Evolutionary conservation across 2,797 vertebrate species (phyloP).

Genomic region (Graptemys geographica): DNA sequence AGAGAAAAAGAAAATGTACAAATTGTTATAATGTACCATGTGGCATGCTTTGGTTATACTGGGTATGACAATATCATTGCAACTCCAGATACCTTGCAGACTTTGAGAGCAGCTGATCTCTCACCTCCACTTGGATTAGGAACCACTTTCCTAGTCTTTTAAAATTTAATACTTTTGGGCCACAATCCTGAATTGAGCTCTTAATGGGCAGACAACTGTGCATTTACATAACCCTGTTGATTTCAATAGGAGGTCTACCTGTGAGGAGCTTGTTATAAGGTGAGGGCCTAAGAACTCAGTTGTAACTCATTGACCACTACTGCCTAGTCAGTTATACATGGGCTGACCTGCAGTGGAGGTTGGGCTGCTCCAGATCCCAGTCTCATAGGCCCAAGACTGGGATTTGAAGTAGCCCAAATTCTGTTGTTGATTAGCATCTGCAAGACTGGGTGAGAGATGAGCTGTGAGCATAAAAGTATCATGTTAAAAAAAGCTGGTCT

Average conservation of each 20-base stretch:
- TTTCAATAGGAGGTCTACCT: accelerated
- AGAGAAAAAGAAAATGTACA: background rate
- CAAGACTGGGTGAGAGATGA: accelerated
- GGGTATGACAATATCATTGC: background rate
- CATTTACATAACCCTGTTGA: accelerated
- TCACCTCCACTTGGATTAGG: background rate
- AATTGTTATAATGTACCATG: accelerated
- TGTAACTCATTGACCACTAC: background rate
- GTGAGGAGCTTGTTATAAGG: background rate
- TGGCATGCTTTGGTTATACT: background rate
- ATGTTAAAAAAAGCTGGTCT: background rate
- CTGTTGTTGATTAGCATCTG: background rate
- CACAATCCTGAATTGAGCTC: accelerated
- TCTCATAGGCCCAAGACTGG: background rate
- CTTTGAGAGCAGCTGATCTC: background rate
- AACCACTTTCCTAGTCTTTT: background rate
- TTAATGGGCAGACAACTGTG: background rate
- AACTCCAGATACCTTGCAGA: background rate
- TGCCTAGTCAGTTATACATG: accelerated
- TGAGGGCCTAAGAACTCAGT: accelerated
- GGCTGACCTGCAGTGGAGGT: background rate
- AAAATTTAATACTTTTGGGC: accelerated
- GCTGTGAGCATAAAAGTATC: background rate
- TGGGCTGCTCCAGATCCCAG: accelerated
- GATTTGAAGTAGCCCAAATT: background rate